phyloP scores from a whole-genome alignment of 2,113 vertebrate species.

The Gila orcuttii region DNA sequence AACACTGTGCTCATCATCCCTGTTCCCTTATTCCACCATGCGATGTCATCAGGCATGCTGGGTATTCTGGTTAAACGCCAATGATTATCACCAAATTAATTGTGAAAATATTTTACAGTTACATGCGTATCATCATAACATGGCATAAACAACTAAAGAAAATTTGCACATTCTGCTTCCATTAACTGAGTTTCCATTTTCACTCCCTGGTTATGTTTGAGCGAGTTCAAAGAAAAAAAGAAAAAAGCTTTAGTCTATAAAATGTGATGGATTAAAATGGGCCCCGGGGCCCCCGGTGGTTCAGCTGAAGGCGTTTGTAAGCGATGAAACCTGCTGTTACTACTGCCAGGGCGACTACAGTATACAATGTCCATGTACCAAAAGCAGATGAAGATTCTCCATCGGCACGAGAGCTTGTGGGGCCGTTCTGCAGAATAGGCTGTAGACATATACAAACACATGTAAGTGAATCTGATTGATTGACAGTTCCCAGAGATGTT shows the following conservation, averaged over 20 bases:
- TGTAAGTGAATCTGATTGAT: not conserved
- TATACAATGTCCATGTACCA: conserved; percentile 45
- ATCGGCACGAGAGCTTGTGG: conserved; percentile 52
- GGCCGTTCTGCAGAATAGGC: conserved; percentile 64
- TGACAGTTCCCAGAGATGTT: not conserved
- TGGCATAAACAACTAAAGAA: conserved; percentile 42
- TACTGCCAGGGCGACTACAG: conserved; percentile 38
- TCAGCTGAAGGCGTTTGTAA: conserved; percentile 51
- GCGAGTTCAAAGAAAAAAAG: conserved; percentile 56
- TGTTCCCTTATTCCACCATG: not conserved
- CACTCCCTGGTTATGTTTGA: conserved; percentile 60
- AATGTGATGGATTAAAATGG: conserved; percentile 60
- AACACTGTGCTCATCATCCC: not conserved
- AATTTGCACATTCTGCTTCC: conserved; percentile 14
- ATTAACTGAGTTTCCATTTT: conserved; percentile 49
- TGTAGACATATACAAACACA: conserved; percentile 58
- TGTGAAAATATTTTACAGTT: conserved; percentile 30
- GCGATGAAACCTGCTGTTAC: conserved; percentile 53
- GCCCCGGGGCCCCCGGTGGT: conserved; percentile 29
- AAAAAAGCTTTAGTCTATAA: conserved; percentile 55
- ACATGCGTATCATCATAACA: conserved; percentile 47
- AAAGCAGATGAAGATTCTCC: conserved; percentile 48
- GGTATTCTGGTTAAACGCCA: conserved; percentile 54
- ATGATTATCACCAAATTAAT: conserved; percentile 57
- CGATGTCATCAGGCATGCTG: conserved; percentile 6